Percentiles rank a stretch among this genome's conserved stretches.
Conservation (phyloP, 2,888 invertebrate genomes). For the Pristionchus arcanus region DNA sequence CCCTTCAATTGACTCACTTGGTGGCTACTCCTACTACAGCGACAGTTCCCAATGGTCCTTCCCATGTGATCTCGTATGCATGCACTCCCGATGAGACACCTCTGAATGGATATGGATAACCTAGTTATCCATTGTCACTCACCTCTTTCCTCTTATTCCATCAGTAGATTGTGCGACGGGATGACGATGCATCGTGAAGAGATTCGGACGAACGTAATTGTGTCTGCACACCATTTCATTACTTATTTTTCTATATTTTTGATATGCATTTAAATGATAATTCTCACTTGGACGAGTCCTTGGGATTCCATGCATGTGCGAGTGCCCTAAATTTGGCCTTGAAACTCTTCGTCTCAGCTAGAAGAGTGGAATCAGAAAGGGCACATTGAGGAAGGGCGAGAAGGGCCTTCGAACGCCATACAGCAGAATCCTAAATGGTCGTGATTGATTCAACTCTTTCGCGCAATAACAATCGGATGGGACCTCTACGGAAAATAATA, state of each 20-base stretch:
- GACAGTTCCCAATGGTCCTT: conserved; percentile 95
- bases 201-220: conserved; percentile 95
- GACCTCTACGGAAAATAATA: background rate
- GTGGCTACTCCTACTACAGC: conserved; percentile 97
- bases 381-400: conserved; percentile 90
- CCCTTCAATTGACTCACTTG: conserved; percentile 81
- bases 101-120: background rate
- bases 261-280: too few relatives aligned
- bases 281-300: conserved; percentile 92
- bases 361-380: conserved; percentile 89
- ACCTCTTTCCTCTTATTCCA: conserved; percentile 89
- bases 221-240: conserved; percentile 83
- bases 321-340: conserved; percentile 95
- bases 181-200: conserved; percentile 96
- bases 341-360: conserved; percentile 91
- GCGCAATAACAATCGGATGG: background rate
- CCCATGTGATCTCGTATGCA: conserved; percentile 76
- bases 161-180: conserved; percentile 99
- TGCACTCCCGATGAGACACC: conserved; percentile 74
- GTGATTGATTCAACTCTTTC: background rate
- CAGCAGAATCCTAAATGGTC: conserved; percentile 79
- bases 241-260: background rate
- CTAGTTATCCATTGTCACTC: conserved; percentile 79
- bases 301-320: conserved; percentile 96
- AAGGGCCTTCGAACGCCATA: conserved; percentile 93